Base-by-base conservation (phyloP, 1,140 invertebrate genomes). In the Caerostris darwini region DNA sequence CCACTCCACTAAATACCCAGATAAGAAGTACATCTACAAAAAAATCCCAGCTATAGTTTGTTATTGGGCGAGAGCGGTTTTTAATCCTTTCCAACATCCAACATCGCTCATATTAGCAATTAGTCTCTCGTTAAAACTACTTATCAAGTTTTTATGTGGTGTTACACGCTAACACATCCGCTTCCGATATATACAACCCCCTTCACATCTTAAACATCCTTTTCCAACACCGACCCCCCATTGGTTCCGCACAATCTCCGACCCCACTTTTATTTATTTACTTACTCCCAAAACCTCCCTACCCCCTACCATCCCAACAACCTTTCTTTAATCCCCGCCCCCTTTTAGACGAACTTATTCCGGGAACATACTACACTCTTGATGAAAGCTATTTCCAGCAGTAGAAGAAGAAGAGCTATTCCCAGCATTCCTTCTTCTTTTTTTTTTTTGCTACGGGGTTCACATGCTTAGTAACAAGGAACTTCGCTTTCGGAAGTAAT, bases 341-440 rank as follows among this genome's bases (percentile, higher is more conserved):
- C 77, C 67, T 57, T 58, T 77, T 77, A 57, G 88, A 34, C 14
- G 88, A 69, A 69, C 71, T 59, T 61, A 82, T 81, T 91, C 69
- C 50, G 14, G 67, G 88, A 90, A 90, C 88, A 71, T 54, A 71
- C 64, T 54, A 14, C 17, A 19, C 61, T 92, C 81, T 67, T 92
- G 92, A 93, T 87, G 83, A 87, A 93, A 93, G 92, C 92, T 93
- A 93, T 93, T 93, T 93, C 59, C 64, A 93, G n/a, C n/a, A n/a
- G n/a, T n/a, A n/a, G 71, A 57, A 90, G 89, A 81, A 77, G 77
- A 85, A 57, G 71, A 92, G 90, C 81, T 50, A 58, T 85, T 92
- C 61, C 61, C 34, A 6, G 7, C 64, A 19, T 92, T 69, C 58
- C 56, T 61, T 57, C 64, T 69, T 4, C 19, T 85, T 57, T 91